These are phyloP conservation scores for Emydoidea blandingii DNA, from an alignment of 2,797 vertebrate genomes.

Conservation along the genomic window DNA sequence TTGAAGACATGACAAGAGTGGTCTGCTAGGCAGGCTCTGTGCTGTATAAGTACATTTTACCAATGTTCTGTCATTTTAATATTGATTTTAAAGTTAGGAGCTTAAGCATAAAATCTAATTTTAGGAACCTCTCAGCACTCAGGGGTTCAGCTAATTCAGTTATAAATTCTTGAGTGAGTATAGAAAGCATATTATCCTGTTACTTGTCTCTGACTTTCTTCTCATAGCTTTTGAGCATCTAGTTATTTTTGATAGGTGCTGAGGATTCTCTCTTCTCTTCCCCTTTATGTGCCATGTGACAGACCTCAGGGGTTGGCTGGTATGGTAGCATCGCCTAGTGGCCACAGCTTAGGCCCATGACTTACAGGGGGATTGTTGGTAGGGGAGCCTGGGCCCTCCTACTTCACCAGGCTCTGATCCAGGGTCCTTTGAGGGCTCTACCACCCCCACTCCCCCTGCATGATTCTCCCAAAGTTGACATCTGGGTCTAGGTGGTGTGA, in stretches of 20 bases:
- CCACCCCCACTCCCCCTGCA: too few relatives aligned
- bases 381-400: too few relatives aligned
- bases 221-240: background rate
- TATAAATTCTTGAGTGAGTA: background rate
- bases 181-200: accelerated
- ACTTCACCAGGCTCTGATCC: too few relatives aligned
- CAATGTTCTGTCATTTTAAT: background rate
- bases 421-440: too few relatives aligned
- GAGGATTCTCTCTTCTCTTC: background rate
- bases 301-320: too few relatives aligned
- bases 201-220: background rate
- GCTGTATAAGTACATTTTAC: background rate
- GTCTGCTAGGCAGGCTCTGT: background rate
- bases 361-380: too few relatives aligned
- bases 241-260: background rate
- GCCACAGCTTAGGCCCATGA: too few relatives aligned
- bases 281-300: background rate
- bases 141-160: background rate
- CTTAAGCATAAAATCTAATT: background rate
- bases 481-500: too few relatives aligned
- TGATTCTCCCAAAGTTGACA: too few relatives aligned
- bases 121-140: background rate
- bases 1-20: background rate
- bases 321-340: too few relatives aligned
- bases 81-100: background rate